Conservation (phyloP, 2,888 invertebrate species). For the Drosophila fulvimacula region DNA sequence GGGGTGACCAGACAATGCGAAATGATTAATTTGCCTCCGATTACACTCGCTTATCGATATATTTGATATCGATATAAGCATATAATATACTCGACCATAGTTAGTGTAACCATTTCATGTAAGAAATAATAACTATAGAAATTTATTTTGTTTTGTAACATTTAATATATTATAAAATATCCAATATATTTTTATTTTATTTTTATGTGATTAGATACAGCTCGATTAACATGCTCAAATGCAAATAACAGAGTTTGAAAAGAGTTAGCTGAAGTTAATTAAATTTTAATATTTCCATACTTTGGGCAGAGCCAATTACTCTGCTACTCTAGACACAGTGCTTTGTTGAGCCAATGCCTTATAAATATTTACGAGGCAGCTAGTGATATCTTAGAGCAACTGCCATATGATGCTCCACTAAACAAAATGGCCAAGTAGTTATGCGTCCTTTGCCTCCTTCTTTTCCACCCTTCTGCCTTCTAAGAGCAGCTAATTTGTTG, state of each 20-base stretch:
- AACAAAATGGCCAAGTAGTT: conserved; percentile 31
- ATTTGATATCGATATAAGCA: background rate
- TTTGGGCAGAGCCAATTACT: conserved; percentile 10
- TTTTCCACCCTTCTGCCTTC: background rate
- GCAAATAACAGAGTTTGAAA: background rate
- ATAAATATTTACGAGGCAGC: conserved; percentile 60
- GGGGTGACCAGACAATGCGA: background rate
- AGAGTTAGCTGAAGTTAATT: background rate
- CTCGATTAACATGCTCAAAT: background rate
- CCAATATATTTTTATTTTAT: too few relatives aligned
- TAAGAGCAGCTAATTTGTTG: conserved; percentile 36
- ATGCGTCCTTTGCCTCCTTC: background rate
- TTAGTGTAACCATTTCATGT: too few relatives aligned
- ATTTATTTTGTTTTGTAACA: too few relatives aligned
- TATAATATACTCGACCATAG: too few relatives aligned
- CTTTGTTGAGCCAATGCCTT: conserved; percentile 37
- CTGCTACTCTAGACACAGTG: conserved; percentile 10
- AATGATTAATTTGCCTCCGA: background rate
- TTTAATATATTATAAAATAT: too few relatives aligned
- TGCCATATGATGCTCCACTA: conserved; percentile 35
- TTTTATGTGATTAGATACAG: too few relatives aligned
- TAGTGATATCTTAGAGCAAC: conserved; percentile 17
- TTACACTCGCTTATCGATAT: background rate
- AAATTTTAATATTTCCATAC: background rate
- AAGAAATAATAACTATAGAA: too few relatives aligned